Conservation (phyloP, 2,888 invertebrate genomes). For the Apamea epomidion region DNA sequence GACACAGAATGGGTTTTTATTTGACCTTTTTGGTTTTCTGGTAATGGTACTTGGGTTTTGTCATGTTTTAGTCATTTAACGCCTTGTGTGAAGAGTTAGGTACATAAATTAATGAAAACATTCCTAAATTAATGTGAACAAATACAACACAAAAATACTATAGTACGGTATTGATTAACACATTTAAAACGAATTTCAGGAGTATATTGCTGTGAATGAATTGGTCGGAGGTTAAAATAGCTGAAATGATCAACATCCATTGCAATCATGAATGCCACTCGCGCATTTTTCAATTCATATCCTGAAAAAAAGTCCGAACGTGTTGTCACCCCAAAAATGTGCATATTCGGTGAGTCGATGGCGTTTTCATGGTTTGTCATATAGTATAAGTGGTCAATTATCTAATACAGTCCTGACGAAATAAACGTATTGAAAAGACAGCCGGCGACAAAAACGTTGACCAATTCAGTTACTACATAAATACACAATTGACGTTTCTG, state of each 20-base stretch:
- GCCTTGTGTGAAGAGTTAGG: neutral
- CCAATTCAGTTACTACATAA: slow-evolving; percentile 61
- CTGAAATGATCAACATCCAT: slow-evolving; percentile 2
- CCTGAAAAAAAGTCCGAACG: slow-evolving; percentile 1
- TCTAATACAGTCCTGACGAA: slow-evolving; percentile 52
- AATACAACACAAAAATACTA: neutral
- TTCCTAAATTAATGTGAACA: neutral
- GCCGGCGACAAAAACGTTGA: slow-evolving; percentile 52
- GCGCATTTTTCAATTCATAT: slow-evolving; percentile 19
- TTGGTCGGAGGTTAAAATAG: neutral
- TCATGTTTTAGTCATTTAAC: slow-evolving; percentile 15
- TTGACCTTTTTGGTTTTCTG: slow-evolving; percentile 27
- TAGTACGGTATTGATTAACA: neutral
- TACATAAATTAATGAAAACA: neutral
- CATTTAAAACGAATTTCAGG: neutral
- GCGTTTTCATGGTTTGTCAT: slow-evolving; percentile 50
- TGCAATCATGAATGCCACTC: slow-evolving; percentile 2
- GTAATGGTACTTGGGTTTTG: slow-evolving; percentile 16
- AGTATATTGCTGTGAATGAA: neutral
- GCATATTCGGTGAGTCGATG: slow-evolving; percentile 19
- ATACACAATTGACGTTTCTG: slow-evolving; percentile 58
- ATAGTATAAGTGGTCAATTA: slow-evolving; percentile 53
- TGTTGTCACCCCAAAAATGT: slow-evolving; percentile 26
- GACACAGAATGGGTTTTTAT: slow-evolving; percentile 30
- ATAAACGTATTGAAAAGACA: slow-evolving; percentile 58